Conservation (phyloP, 2,113 vertebrate genomes). For the Tyto alba region DNA sequence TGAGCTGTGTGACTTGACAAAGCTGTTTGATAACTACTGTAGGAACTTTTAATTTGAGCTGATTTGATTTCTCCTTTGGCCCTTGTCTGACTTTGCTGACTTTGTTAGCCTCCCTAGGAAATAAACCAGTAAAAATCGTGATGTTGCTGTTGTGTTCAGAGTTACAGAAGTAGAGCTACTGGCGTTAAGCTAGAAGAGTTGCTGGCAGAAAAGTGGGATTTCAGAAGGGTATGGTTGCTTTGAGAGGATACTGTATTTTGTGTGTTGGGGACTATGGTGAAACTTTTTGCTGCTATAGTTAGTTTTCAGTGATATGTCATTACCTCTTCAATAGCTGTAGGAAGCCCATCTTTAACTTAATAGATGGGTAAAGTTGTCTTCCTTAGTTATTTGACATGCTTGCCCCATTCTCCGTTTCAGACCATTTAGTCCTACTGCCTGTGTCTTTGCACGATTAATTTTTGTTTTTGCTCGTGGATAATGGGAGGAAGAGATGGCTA, state of each 20-base stretch:
- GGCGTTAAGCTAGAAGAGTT: neutral
- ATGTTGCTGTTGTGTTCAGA: neutral
- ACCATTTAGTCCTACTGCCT: neutral
- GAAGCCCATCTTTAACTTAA: neutral
- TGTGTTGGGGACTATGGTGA: neutral
- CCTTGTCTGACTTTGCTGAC: neutral
- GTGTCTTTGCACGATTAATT: neutral
- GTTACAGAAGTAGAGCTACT: neutral
- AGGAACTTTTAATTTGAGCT: neutral
- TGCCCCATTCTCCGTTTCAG: neutral
- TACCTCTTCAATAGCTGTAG: neutral
- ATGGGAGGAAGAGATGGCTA: neutral
- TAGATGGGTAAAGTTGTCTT: neutral
- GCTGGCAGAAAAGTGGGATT: neutral
- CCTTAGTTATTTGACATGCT: neutral
- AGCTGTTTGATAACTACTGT: neutral
- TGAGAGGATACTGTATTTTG: neutral
- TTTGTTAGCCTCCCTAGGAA: neutral
- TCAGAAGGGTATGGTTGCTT: neutral
- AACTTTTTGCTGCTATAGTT: neutral
- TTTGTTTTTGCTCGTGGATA: neutral
- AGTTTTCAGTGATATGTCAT: neutral
- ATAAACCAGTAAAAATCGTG: neutral
- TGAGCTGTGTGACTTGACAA: neutral
- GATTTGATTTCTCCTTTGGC: neutral